Evolutionary conservation across 2,888 invertebrate species (phyloP), one percentile per base, ranked within the genome.

Genomic region (Odontocerum albicorne): DNA sequence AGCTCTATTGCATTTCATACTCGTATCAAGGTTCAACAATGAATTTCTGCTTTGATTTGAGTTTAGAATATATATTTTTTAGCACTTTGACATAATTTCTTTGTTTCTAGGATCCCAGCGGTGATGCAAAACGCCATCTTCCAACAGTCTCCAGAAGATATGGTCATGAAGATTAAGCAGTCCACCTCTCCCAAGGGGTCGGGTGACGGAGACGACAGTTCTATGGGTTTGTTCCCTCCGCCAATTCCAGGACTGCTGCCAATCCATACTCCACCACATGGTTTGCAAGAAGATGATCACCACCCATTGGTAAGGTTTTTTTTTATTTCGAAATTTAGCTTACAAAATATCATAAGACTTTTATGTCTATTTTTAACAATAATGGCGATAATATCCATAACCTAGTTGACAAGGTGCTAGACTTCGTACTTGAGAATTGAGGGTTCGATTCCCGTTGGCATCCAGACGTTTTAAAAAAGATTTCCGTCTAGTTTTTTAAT

Each of bases 61-160:
- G 13, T 36, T 13, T 36, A 15, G 1, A 8, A 8, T 40, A 8
- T 40, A 7, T 7, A 8, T 22, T 22, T 44, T 3, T 3, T 12
- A 12, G 2, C 19, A n/a, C 2, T 19, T 40, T 19, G 10, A 39
- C 22, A 3, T 22, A n/a, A 13, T 10, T 13, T 44, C 10, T 33
- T 46, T 44, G 55, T 57, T 62, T 15, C 19, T 73, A 81, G 74
- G 40, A 70, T 71, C 60, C 78, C 72, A 52, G 77, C 70, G 13
- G 77, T 77, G 55, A 77, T 78, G 42, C 77, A 77, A 64, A 76
- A 65, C 31, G 77, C 77, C 1, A 63, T 77, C 52, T 70, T 77
- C 69, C 79, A 78, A 67, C 70, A 73, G 67, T 76, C 73, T 3
- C 73, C 72, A 38, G 78, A 74, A 58, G 55, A 44, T 31, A 36